These are phyloP conservation scores for Lasiommata megera DNA, from an alignment of 2,888 invertebrate genomes.

Conservation along the genomic window DNA sequence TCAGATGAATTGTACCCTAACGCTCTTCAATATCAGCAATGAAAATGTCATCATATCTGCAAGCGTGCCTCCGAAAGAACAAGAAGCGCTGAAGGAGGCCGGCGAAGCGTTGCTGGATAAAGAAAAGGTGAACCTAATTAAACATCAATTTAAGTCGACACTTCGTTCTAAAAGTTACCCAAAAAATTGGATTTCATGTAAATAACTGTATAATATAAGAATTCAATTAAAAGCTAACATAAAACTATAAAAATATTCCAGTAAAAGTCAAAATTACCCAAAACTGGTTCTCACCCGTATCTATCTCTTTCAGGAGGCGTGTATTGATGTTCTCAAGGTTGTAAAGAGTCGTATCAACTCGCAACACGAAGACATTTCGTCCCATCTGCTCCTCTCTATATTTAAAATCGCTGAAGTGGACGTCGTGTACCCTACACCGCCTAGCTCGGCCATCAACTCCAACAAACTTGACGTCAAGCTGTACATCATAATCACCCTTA, in stretches of 20 bases:
- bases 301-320: conserved; percentile 86
- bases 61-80: conserved; percentile 84
- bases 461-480: conserved; percentile 51
- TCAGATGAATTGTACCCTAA: conserved; percentile 92
- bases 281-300: too few species aligned
- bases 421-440: conserved; percentile 87
- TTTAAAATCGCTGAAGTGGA: conserved; percentile 96
- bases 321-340: conserved; percentile 89
- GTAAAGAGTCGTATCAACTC: conserved; percentile 92
- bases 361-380: conserved; percentile 91
- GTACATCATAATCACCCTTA: conserved; percentile 54
- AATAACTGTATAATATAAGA: too few species aligned
- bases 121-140: conserved; percentile 82
- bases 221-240: too few species aligned
- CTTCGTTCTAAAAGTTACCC: too few species aligned
- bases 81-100: conserved; percentile 82
- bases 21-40: conserved; percentile 91
- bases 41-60: conserved; percentile 95
- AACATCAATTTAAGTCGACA: too few species aligned
- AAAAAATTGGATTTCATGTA: too few species aligned
- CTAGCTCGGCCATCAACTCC: conserved; percentile 72
- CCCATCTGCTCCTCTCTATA: conserved; percentile 92
- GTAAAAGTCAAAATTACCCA: too few species aligned
- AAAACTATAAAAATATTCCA: too few species aligned
- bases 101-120: conserved; percentile 85